phyloP scores from a whole-genome alignment of 2,888 invertebrate species.

The Embidobia sp. region DNA sequence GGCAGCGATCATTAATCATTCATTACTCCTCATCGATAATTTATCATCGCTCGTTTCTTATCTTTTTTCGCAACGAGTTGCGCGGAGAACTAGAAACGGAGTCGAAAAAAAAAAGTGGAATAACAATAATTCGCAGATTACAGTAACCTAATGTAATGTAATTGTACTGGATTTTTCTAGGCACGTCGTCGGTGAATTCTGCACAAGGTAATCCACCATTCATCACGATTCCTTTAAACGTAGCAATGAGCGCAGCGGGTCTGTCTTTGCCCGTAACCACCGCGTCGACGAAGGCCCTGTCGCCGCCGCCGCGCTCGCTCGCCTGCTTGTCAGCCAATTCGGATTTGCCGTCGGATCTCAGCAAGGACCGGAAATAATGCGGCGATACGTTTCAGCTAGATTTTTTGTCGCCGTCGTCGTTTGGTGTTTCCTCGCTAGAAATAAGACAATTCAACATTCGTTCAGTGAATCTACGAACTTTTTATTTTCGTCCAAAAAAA shows the following conservation, averaged over 20 bases:
- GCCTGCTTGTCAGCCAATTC: conserved; percentile 72
- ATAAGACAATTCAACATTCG: no score
- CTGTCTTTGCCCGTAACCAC: conserved; percentile 76
- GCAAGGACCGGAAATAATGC: conserved; percentile 75
- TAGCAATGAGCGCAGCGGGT: conserved; percentile 85
- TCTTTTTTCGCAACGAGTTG: no score
- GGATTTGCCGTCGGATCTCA: conserved; percentile 77
- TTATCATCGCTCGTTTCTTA: no score
- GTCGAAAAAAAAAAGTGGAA: neutral
- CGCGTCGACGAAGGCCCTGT: conserved; percentile 74
- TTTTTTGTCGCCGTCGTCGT: neutral
- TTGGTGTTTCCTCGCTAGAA: no score
- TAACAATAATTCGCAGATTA: neutral
- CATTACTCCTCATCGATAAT: no score
- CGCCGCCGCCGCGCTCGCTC: conserved; percentile 71
- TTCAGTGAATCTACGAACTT: no score
- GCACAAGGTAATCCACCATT: conserved; percentile 83
- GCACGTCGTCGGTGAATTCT: conserved; percentile 74
- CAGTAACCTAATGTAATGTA: conserved; percentile 28
- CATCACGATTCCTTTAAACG: conserved; percentile 87
- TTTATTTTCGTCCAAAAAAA: no score
- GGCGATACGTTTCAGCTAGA: neutral
- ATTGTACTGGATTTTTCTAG: conserved; percentile 68
- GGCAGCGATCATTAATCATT: no score
- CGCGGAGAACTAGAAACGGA: no score